Percentiles rank a stretch among this genome's conserved stretches.
phyloP scores from a whole-genome alignment of 92 coral and sea anemone species.

The Phenganax stokvisi region DNA sequence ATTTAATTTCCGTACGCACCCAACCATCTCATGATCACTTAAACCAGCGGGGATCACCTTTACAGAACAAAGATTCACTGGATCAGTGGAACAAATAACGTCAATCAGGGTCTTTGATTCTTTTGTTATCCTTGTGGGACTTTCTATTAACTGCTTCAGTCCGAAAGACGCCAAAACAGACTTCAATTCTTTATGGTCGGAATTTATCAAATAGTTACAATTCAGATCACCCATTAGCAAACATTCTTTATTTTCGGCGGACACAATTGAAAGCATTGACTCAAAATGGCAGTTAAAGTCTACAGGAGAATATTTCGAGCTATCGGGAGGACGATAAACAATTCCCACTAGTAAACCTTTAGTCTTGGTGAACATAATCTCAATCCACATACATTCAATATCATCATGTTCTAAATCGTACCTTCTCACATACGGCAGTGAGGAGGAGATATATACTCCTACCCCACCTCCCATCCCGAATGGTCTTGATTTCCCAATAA shows the following conservation, averaged over 20 bases:
- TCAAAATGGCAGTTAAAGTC: conserved; percentile 4
- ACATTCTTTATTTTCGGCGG: conserved; percentile 24
- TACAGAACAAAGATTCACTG: conserved; percentile 43
- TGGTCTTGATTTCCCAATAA: not conserved
- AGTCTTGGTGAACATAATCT: not conserved
- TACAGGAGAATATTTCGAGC: not conserved
- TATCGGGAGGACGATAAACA: conserved; percentile 33
- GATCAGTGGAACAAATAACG: conserved; percentile 37
- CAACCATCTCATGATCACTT: conserved; percentile 54
- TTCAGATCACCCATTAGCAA: conserved; percentile 33
- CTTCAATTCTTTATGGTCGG: not conserved
- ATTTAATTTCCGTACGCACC: conserved; percentile 49
- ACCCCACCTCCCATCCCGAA: conserved; percentile 24
- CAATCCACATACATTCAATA: conserved; percentile 34
- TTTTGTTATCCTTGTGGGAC: not conserved
- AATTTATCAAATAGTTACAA: not conserved
- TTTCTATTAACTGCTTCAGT: not conserved
- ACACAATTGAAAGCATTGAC: conserved; percentile 11
- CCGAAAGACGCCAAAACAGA: not conserved
- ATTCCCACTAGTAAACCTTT: conserved; percentile 31
- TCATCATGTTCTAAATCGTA: conserved; percentile 10
- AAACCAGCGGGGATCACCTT: conserved; percentile 51
- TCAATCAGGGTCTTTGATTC: conserved; percentile 43
- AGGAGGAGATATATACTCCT: conserved; percentile 9
- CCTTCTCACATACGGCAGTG: conserved; percentile 8